Conservation (phyloP, 2,888 invertebrate species). For the Platerodrilus igneus region DNA sequence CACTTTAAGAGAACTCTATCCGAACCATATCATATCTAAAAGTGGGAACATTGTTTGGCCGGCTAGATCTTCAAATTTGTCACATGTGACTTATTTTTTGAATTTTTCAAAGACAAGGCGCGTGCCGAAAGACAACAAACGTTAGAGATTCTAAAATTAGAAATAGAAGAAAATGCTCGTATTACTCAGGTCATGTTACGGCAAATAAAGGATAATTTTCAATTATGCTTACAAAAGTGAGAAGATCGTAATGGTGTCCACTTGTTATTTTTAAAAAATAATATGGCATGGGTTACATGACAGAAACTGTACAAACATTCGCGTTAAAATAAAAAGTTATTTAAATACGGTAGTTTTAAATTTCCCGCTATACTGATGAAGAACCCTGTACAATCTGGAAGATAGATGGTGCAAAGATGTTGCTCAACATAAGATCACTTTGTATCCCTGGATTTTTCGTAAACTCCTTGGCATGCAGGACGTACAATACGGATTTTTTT, state of each 20-base stretch:
- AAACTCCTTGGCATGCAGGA: too few relatives aligned
- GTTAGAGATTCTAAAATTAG: background rate
- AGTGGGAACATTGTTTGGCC: slow-evolving; percentile 2
- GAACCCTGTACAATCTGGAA: too few relatives aligned
- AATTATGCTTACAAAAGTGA: slow-evolving; percentile 1
- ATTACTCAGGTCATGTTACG: slow-evolving; percentile 1
- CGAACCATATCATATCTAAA: slow-evolving; percentile 1
- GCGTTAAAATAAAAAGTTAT: too few relatives aligned
- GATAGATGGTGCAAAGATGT: too few relatives aligned
- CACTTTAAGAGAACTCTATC: background rate
- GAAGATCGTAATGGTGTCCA: slow-evolving; percentile 1
- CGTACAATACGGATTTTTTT: too few relatives aligned
- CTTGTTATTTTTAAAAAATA: background rate
- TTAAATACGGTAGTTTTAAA: too few relatives aligned
- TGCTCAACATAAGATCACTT: too few relatives aligned
- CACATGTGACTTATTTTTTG: too few relatives aligned
- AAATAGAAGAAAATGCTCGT: slow-evolving; percentile 1
- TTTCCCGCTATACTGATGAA: too few relatives aligned
- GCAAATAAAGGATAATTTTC: slow-evolving; percentile 2
- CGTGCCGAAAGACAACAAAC: slow-evolving; percentile 1
- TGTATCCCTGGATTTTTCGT: too few relatives aligned
- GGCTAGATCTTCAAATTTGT: slow-evolving; percentile 1
- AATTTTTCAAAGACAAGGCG: background rate
- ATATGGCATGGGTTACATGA: too few relatives aligned
- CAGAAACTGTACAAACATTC: too few relatives aligned